Conservation (phyloP, 1,140 invertebrate genomes). For the Zophobas atratus region DNA sequence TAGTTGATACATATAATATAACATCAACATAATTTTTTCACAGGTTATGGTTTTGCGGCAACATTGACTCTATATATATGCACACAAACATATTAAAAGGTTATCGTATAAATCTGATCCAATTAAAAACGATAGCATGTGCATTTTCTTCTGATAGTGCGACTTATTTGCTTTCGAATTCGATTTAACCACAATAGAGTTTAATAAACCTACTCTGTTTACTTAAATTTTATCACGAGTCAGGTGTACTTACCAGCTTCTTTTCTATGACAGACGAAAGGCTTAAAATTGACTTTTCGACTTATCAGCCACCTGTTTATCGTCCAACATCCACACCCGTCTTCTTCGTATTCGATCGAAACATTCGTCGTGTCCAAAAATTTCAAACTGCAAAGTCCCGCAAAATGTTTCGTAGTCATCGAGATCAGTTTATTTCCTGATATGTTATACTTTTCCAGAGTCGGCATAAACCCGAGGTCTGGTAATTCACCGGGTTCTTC, state of each 20-base stretch:
- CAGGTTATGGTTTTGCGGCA: no score
- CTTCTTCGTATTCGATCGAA: slow-evolving; percentile 49
- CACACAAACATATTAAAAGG: no score
- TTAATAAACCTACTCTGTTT: background rate
- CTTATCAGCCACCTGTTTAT: slow-evolving; percentile 57
- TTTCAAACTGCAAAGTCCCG: slow-evolving; percentile 59
- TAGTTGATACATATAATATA: no score
- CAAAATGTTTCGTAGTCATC: slow-evolving; percentile 55
- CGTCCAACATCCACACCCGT: slow-evolving; percentile 60
- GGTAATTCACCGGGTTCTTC: slow-evolving; percentile 54
- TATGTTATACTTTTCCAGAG: slow-evolving; percentile 56
- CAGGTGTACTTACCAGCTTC: slow-evolving; percentile 48
- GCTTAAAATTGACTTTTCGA: slow-evolving; percentile 53
- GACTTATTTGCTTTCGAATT: background rate
- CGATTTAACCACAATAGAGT: background rate
- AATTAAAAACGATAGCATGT: no score
- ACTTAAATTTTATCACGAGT: no score
- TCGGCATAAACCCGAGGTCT: slow-evolving; percentile 56
- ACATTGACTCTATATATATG: no score
- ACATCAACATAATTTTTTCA: no score
- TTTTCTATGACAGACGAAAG: slow-evolving; percentile 53
- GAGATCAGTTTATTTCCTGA: slow-evolving; percentile 51
- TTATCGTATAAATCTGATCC: no score
- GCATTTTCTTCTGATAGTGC: no score
- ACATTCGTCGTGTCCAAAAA: slow-evolving; percentile 56